Percentiles rank a stretch among this genome's conserved stretches.
phyloP scores from a whole-genome alignment of 2,888 invertebrate species.

The Lacanobia wlatinum region DNA sequence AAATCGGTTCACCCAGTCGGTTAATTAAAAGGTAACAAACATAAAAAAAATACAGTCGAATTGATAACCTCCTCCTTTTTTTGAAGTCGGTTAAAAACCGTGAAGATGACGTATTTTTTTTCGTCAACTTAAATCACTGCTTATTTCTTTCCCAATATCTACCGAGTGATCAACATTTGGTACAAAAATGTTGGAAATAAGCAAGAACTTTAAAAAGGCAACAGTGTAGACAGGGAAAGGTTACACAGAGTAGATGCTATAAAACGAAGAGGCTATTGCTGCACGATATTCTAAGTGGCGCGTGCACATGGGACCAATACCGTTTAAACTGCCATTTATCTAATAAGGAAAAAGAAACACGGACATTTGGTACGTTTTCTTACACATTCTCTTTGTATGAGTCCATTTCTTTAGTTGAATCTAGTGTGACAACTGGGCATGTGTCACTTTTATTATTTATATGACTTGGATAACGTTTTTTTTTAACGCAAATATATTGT shows the following conservation, averaged over 20 bases:
- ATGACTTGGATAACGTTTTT: no score
- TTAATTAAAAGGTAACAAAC: no score
- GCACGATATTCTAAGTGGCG: conserved; percentile 54
- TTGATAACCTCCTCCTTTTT: no score
- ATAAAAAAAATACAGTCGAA: no score
- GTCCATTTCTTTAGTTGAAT: conserved; percentile 30
- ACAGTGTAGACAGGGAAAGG: conserved; percentile 11
- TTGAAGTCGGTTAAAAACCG: no score
- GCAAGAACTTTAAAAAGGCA: conserved; percentile 12
- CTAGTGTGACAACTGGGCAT: background rate
- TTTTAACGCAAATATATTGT: no score
- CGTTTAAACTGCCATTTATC: conserved; percentile 45
- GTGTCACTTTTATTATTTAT: background rate
- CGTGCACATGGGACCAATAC: conserved; percentile 54
- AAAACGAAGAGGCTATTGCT: conserved; percentile 36
- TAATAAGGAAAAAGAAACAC: conserved; percentile 46
- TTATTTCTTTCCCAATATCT: background rate
- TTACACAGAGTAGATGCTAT: conserved; percentile 17
- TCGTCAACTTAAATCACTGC: no score
- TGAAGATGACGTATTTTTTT: no score
- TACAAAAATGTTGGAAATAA: background rate
- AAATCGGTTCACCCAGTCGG: no score
- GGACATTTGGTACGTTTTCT: conserved; percentile 2
- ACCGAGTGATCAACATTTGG: no score
- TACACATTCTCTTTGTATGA: conserved; percentile 7